These are phyloP conservation scores for Pemphigus obesinymphae DNA, from an alignment of 1,140 invertebrate species.

Conservation along the genomic window DNA sequence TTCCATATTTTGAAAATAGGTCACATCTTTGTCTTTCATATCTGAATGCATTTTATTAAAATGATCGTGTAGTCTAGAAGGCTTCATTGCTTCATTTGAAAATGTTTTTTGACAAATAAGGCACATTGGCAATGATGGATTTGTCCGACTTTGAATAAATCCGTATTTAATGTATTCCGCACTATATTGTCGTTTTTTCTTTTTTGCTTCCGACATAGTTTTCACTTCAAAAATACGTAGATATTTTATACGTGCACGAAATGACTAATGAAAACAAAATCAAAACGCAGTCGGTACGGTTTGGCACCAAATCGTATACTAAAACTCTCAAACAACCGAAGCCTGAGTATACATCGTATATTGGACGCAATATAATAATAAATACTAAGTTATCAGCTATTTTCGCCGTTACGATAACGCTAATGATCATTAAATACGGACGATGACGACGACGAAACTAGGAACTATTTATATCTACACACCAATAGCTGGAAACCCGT, in stretches of 20 bases:
- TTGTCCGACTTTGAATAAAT: conserved; percentile 1
- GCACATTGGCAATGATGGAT: conserved; percentile 3
- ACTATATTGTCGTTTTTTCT: not conserved
- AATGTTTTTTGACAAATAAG: conserved; percentile 27
- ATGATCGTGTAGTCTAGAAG: not conserved
- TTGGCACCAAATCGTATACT: not conserved
- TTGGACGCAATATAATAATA: not conserved
- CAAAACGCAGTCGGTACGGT: not conserved
- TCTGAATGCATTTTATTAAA: too few relatives aligned
- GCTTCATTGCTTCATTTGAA: conserved; percentile 36
- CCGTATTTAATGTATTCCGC: conserved; percentile 28
- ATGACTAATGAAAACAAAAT: not conserved
- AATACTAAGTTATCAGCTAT: not conserved
- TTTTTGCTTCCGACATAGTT: conserved; percentile 4
- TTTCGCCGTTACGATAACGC: not conserved
- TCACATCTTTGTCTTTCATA: not conserved
- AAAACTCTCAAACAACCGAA: too few relatives aligned
- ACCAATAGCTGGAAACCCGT: not conserved
- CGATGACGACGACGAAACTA: not conserved
- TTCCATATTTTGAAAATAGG: conserved; percentile 27
- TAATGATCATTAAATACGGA: conserved; percentile 2
- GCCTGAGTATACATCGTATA: not conserved
- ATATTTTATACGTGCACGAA: not conserved
- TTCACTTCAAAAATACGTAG: not conserved
- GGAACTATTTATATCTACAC: not conserved